These are phyloP conservation scores for Pristiophorus japonicus DNA, from an alignment of 2,113 vertebrate genomes.

Conservation along the genomic window DNA sequence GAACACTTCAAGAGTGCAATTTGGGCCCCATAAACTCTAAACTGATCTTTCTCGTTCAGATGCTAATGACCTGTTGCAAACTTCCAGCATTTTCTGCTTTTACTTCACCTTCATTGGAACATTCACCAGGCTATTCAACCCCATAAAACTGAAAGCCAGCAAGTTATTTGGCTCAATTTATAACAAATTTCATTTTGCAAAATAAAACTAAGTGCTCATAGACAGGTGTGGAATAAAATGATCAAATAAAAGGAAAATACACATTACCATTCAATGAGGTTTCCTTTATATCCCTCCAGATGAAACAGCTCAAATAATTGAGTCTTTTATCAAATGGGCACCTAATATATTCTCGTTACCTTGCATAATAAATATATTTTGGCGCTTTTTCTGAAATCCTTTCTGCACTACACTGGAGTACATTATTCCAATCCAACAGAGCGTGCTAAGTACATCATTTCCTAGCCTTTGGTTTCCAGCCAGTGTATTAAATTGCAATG, in stretches of 20 bases:
- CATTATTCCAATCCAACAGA: conserved; percentile 16
- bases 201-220: not conserved
- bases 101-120: not conserved
- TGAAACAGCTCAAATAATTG: conserved; percentile 19
- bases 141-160: not conserved
- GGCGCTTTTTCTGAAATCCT: not conserved
- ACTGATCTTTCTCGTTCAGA: not conserved
- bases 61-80: not conserved
- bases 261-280: conserved; percentile 1
- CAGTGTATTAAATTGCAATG: not conserved
- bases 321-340: conserved; percentile 21
- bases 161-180: not conserved
- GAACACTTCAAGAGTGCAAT: no score
- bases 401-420: not conserved
- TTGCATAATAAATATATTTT: conserved; percentile 19
- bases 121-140: not conserved
- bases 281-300: not conserved
- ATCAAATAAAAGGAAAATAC: not conserved
- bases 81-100: not conserved
- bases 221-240: not conserved
- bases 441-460: not conserved
- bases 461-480: not conserved
- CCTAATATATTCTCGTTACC: conserved; percentile 4
- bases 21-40: no score
- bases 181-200: not conserved